Conservation (phyloP, 2,113 vertebrate genomes). For the Centropus unirufus region DNA sequence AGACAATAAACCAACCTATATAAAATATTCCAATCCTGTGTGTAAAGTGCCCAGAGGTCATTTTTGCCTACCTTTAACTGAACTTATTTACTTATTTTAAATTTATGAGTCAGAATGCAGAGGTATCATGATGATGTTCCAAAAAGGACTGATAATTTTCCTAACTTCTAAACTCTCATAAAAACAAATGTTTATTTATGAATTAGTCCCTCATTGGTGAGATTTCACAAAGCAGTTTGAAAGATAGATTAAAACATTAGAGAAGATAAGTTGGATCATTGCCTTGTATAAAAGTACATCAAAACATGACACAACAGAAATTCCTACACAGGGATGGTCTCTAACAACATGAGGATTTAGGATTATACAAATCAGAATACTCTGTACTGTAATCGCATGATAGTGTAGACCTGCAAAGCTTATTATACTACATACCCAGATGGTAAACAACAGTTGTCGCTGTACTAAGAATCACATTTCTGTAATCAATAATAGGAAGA, state of each 20-base stretch:
- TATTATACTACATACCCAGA: slow-evolving; percentile 72
- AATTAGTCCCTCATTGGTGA: not conserved
- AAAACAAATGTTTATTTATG: slow-evolving; percentile 10
- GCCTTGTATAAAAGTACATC: not conserved
- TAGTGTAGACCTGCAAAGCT: slow-evolving; percentile 69
- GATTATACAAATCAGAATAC: slow-evolving; percentile 54
- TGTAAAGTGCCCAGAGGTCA: not conserved
- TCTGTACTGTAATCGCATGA: slow-evolving; percentile 35
- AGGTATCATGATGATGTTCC: not conserved
- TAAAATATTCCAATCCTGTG: not conserved
- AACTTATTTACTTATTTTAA: not conserved
- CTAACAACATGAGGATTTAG: slow-evolving; percentile 35
- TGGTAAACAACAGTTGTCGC: slow-evolving; percentile 75
- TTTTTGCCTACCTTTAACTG: not conserved
- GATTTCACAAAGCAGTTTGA: not conserved
- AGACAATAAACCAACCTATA: not conserved
- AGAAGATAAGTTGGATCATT: not conserved
- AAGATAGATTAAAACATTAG: slow-evolving; percentile 42
- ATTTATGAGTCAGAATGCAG: not conserved
- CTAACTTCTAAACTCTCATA: not conserved
- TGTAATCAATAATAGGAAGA: slow-evolving; percentile 76
- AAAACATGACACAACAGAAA: slow-evolving; percentile 51
- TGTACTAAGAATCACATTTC: slow-evolving; percentile 73
- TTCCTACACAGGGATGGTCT: slow-evolving; percentile 4
- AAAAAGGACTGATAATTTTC: not conserved